Evolutionary conservation across 2,888 invertebrate species (phyloP), one percentile per base, ranked within the genome.

Genomic region (Macroteleia sp.): DNA sequence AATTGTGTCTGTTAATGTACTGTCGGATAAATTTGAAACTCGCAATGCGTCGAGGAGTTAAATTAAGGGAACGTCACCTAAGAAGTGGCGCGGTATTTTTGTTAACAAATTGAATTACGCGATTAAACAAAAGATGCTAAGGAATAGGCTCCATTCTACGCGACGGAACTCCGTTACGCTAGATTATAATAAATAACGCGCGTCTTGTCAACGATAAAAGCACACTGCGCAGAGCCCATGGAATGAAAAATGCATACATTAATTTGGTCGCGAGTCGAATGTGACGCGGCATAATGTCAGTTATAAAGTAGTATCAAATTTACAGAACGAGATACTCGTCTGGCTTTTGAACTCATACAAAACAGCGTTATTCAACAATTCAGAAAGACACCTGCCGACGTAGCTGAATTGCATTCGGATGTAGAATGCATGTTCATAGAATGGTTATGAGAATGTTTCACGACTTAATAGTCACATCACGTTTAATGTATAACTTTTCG

Each of bases 341-440:
- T 77, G 80, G 67, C 59, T 71, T 67, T 67, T 59, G 61, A 71
- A 52, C 30, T 44, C 42, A 54, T 20, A 22, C 28, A 41, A 46
- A 28, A 34, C 67, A 1, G 39, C 54, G 64, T 42, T 54, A 64
- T 75, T 77, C 57, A 56, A 44, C 32, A 59, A 69, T 69, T 44
- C 73, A 54, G 34, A 50, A 69, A 71, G 59, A 50, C 77, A 77
- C 77, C 77, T 80, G 80, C 52, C 64, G 73, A 70, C 64, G 52
- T 42, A 20, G 32, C 16, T 36, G 48, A 36, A 57, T 48, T 48
- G 36, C 67, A 44, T 46, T 46, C 25, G 28, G 22, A 9, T 48
- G 44, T 46, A 54, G 20, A 44, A 44, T 66, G 52, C 42, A 42
- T n/a, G n/a, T n/a, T n/a, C n/a, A n/a, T n/a, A n/a, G n/a, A n/a